Conservation (phyloP, 2,797 vertebrate genomes). For the Sardinella longiceps region DNA sequence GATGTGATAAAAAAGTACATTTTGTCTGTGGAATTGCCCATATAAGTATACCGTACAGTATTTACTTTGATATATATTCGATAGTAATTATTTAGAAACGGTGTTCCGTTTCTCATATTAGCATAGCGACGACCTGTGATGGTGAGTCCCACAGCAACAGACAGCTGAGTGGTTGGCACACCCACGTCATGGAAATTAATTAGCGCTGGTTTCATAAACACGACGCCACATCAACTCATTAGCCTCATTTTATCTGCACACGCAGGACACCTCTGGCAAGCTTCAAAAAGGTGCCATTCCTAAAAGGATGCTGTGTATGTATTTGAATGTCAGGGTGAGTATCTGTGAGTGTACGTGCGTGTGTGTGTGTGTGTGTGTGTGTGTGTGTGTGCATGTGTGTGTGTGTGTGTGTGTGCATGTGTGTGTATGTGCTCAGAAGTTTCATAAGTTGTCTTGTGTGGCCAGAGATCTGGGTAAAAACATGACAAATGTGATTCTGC, state of each 20-base stretch:
- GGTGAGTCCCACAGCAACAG: neutral
- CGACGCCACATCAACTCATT: neutral
- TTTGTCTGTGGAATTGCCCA: too few species aligned
- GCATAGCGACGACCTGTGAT: neutral
- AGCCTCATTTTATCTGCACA: neutral
- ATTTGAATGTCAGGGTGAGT: neutral
- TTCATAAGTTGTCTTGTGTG: neutral
- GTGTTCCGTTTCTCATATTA: neutral
- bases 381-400: neutral
- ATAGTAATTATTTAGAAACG: neutral
- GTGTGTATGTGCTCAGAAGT: neutral
- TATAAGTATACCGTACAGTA: too few species aligned
- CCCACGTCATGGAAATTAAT: constrained; percentile 15
- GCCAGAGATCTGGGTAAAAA: neutral
- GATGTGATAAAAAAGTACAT: too few species aligned
- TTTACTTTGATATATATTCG: too few species aligned
- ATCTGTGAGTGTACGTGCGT: neutral
- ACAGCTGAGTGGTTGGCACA: neutral
- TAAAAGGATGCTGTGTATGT: neutral
- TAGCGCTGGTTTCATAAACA: neutral
- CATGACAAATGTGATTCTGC: neutral
- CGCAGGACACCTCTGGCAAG: neutral
- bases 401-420: neutral
- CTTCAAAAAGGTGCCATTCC: neutral
- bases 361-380: neutral